Conservation (phyloP, 2,888 invertebrate species). For the Electrophaes corylata region DNA sequence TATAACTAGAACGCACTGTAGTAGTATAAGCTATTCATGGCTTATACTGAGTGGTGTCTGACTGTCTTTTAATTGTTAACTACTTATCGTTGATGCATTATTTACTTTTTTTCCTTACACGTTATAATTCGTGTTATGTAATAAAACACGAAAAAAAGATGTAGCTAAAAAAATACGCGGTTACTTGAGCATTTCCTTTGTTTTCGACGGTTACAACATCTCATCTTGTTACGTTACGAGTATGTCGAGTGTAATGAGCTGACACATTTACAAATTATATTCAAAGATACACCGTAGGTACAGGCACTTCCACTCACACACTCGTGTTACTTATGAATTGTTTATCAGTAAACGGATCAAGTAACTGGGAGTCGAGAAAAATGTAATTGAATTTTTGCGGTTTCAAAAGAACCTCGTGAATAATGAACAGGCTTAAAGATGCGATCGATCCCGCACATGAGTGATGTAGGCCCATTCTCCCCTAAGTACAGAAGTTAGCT, state of each 20-base stretch:
- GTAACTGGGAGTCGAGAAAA: constrained; percentile 32
- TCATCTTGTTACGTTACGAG: neutral
- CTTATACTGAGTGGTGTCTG: too few relatives aligned
- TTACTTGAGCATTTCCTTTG: too few relatives aligned
- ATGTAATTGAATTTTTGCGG: constrained; percentile 36
- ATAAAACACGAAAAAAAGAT: too few relatives aligned
- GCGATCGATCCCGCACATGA: constrained; percentile 17
- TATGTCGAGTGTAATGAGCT: constrained; percentile 5
- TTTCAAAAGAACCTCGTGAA: constrained; percentile 25
- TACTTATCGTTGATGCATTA: too few relatives aligned
- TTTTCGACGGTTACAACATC: neutral
- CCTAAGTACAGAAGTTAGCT: constrained; percentile 1
- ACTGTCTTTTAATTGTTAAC: too few relatives aligned
- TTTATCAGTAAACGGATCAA: constrained; percentile 34
- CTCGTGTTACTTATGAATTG: constrained; percentile 30
- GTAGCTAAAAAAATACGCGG: too few relatives aligned
- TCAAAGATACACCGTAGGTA: constrained; percentile 18
- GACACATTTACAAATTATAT: constrained; percentile 19
- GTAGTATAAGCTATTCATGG: too few relatives aligned
- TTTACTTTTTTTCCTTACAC: too few relatives aligned
- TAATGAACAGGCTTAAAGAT: constrained; percentile 21
- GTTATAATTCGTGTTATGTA: too few relatives aligned
- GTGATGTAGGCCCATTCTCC: constrained; percentile 3
- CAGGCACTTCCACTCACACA: constrained; percentile 20
- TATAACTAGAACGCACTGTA: too few relatives aligned